Base-by-base conservation (phyloP, 2,888 invertebrate species). In the Ophion slaviceki region DNA sequence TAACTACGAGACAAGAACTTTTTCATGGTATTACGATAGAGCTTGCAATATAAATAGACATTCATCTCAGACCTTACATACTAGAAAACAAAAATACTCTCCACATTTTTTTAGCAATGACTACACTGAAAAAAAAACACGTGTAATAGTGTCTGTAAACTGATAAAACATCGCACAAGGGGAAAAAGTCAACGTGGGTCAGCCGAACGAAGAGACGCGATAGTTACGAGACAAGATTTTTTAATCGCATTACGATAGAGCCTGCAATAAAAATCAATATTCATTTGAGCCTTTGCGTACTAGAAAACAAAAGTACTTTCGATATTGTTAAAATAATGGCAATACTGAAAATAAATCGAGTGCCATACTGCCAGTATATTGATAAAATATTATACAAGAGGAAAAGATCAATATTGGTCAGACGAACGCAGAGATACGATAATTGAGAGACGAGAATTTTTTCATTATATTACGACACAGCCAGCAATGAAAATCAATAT, bases 121-220 rank as follows among this genome's bases (percentile, higher is more conserved):
- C 6, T n/a, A 68, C 20, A 40, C 10, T 40, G 6, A 20, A 24
- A 20, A 10, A 24, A 2, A 24, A 68, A 17, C 11, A 1, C 20
- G 14, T 5, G 11, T 11, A 3, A 24, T 62, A 6, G 7, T 7
- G 62, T 3, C 17, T 4, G 20, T 59, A n/a, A 5, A 62, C 62
- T 10, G 62, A 24, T 62, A 24, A 62, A 62, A 62, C 24, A 32
- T 62, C 28, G 24, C 28, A 2, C 24, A 45, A 68, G 68, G n/a
- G 10, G 24, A 68, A 24, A 68, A 68, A 68, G 20, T 40, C 20
- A 11, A 68, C 14, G 6, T 20, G 2, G 2, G 45, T 45, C 45
- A 68, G 28, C 40, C 72, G 36, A 40, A 32, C 20, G 40, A 40
- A 72, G 72, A 36, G 59, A 24, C 72, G 7, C 14, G 72, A 61